A percentile compares a stretch with the other conserved stretches of the same genome.
These are phyloP conservation scores for Gymnopithys bicolor DNA, from an alignment of 2,797 vertebrate species.

Conservation along the genomic window DNA sequence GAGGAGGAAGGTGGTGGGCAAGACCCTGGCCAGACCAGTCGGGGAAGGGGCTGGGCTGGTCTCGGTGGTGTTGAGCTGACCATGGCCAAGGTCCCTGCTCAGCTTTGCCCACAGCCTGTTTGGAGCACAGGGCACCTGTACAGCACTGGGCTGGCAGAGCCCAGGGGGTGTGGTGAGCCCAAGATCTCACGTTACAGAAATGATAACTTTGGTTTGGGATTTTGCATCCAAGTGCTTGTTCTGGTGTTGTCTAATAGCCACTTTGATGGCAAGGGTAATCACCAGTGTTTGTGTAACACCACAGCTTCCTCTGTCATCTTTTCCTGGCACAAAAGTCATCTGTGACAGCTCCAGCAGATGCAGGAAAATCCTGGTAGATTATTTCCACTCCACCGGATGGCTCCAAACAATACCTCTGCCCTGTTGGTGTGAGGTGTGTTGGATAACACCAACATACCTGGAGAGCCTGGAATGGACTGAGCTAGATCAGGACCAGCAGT, in stretches of 20 bases:
- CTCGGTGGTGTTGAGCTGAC: not conserved
- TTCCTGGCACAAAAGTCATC: not conserved
- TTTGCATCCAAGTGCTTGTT: not conserved
- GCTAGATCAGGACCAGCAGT: not conserved
- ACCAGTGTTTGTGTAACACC: not conserved
- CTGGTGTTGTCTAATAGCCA: not conserved
- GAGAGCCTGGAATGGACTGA: not conserved
- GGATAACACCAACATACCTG: not conserved
- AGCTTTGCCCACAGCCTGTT: not conserved
- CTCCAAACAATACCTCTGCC: not conserved
- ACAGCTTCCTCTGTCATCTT: not conserved
- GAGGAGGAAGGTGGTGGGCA: not conserved
- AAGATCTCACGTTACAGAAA: not conserved
- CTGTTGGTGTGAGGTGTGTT: not conserved
- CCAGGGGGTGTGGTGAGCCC: not conserved
- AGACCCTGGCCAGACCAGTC: not conserved
- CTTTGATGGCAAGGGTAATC: not conserved
- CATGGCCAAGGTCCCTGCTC: not conserved
- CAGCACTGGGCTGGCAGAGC: not conserved
- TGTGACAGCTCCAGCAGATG: not conserved
- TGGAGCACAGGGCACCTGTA: not conserved
- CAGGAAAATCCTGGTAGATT: not conserved
- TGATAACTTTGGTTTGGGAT: not conserved
- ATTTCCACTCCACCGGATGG: not conserved
- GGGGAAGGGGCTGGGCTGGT: accelerated